Evolutionary conservation across 1,140 invertebrate genomes (phyloP).

Genomic region (Cherax quadricarinatus): DNA sequence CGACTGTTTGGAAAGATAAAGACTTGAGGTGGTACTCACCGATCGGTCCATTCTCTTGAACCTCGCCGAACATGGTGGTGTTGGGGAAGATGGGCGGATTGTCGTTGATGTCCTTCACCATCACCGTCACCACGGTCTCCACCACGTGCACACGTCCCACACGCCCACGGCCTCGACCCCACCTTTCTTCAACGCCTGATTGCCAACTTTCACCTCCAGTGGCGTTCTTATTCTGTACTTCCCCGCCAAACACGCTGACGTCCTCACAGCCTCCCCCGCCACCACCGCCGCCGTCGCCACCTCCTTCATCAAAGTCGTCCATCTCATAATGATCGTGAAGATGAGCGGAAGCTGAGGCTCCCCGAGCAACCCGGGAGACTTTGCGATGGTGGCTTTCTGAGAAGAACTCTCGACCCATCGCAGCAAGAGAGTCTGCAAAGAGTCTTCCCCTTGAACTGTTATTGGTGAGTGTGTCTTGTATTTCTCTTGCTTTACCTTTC

Average conservation of each 20-base stretch:
- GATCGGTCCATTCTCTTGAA: constrained; percentile 37
- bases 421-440: too few species aligned
- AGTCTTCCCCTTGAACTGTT: too few species aligned
- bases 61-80: constrained; percentile 48
- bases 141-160: constrained; percentile 29
- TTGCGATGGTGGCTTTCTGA: too few species aligned
- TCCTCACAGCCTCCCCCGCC: constrained; percentile 2
- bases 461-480: too few species aligned
- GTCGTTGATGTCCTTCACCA: constrained; percentile 59
- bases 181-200: not conserved
- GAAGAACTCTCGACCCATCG: too few species aligned
- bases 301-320: not conserved
- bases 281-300: not conserved
- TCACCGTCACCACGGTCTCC: constrained; percentile 40
- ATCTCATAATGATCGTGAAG: not conserved
- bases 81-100: constrained; percentile 45
- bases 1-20: too few species aligned
- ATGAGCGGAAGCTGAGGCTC: not conserved
- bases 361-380: not conserved
- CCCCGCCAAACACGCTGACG: constrained; percentile 12
- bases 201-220: not conserved
- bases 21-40: constrained; percentile 8
- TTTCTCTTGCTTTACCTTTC: too few species aligned
- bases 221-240: not conserved
- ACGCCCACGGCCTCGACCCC: not conserved